Evolutionary conservation across 2,113 vertebrate genomes (phyloP).

Genomic region (Acanthisitta chloris): DNA sequence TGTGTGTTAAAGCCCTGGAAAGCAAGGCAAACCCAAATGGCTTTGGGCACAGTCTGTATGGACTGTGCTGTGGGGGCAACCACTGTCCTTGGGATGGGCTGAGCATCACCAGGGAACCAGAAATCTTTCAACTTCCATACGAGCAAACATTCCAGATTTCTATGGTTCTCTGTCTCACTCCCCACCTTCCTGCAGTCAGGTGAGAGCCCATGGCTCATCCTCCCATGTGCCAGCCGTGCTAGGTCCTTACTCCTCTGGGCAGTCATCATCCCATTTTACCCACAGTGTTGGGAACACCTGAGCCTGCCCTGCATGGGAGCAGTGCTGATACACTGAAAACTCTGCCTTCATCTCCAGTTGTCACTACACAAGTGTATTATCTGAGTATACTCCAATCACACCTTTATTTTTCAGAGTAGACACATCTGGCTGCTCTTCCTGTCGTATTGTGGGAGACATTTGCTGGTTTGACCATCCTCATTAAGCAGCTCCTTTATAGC

Average conservation of each 20-base stretch:
- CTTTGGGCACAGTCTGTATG: neutral
- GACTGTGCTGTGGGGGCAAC: neutral
- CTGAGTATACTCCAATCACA: neutral
- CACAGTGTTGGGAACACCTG: accelerated
- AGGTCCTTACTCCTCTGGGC: neutral
- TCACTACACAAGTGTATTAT: neutral
- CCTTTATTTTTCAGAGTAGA: neutral
- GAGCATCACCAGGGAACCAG: neutral
- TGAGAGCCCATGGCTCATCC: neutral
- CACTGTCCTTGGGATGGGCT: accelerated
- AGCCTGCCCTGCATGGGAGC: neutral
- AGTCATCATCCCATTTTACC: neutral
- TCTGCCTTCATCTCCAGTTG: neutral
- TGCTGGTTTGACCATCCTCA: neutral
- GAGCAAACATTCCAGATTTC: neutral
- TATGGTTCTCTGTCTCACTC: neutral
- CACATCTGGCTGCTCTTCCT: neutral
- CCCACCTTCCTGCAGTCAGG: neutral
- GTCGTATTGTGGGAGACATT: neutral
- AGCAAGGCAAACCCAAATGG: neutral
- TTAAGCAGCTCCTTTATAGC: neutral
- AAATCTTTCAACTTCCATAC: neutral
- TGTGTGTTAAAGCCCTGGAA: accelerated
- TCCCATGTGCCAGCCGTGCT: accelerated
- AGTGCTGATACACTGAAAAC: neutral